Conservation (phyloP, 2,113 vertebrate genomes). For the Empidonax alnorum region DNA sequence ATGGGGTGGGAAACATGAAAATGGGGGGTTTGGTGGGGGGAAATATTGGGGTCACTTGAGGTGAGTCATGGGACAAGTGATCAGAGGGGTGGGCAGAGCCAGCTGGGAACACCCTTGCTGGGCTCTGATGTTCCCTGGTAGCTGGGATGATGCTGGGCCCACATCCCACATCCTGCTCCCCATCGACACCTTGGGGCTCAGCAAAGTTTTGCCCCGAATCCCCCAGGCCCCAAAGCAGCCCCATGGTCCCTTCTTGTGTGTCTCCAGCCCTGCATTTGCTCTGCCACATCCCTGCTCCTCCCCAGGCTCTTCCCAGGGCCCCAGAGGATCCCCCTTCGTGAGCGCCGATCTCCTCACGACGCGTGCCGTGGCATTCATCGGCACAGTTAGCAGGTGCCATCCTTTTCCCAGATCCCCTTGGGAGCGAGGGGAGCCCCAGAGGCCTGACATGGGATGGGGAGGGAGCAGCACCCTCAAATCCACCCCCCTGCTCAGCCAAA, state of each 20-base stretch:
- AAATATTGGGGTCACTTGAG: neutral
- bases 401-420: neutral
- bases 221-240: neutral
- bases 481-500: neutral
- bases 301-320: neutral
- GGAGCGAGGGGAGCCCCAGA: neutral
- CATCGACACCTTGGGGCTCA: rapidly evolving
- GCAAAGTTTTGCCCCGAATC: rapidly evolving
- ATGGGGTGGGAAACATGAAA: neutral
- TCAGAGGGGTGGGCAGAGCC: neutral
- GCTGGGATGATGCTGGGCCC: rapidly evolving
- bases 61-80: neutral
- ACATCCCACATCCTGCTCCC: neutral
- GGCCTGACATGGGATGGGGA: neutral
- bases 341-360: neutral
- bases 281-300: neutral
- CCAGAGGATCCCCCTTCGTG: neutral
- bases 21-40: neutral
- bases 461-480: neutral
- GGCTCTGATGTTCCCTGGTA: neutral
- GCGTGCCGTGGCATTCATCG: neutral
- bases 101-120: neutral
- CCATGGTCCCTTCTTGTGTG: neutral
- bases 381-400: neutral
- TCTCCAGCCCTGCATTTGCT: neutral